Base-by-base conservation (phyloP, 2,797 vertebrate genomes). In the Oreonectes daqikongensis region DNA sequence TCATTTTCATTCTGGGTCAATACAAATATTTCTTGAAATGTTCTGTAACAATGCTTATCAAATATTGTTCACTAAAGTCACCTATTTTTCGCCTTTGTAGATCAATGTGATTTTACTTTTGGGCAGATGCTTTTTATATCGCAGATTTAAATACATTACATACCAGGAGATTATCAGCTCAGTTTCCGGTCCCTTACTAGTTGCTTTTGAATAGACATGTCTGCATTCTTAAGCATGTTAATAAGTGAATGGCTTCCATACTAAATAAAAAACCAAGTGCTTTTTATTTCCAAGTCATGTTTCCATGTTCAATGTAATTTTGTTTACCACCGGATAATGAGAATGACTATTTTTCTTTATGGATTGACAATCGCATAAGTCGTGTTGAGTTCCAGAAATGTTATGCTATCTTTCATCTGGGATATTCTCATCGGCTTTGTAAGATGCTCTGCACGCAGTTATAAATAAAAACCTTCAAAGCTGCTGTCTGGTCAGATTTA, bases 121-220 rank as follows among this genome's bases (percentile, higher is more conserved):
- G 38, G 10, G 50, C 50, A 77, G 30, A 80, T 69, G 64, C 30
- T 64, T 55, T 68, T 53, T 40, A 72, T n/a, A 52, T 11, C 42
- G 4, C 35, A 59, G 44, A 67, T 18, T 50, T 69, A 48, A 40
- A 67, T 72, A 65, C 35, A 55, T 57, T 57, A 32, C 64, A 44
- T 35, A 20, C 26, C 64, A 74, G n/a, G 42, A 68, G 48, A 72
- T 20, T 44, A 52, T 30, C 20, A 60, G 55, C 30, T 8, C 12
- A n/a, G n/a, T 44, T 38, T 26, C 20, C 18, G 4, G 5, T 46
- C n/a, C 18, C 71, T 10, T 26, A 52, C 32, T 50, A 52, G 46
- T 53, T 70, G 68, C 32, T 12, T 57, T 55, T 53, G 28, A 64
- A 28, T n/a, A 28, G 20, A 70, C 46, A 48, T 30, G 1, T 10